A percentile compares a stretch with the other conserved stretches of the same genome.
Evolutionary conservation across 2,888 invertebrate genomes (phyloP).

Genomic region (Ochropleura plecta): DNA sequence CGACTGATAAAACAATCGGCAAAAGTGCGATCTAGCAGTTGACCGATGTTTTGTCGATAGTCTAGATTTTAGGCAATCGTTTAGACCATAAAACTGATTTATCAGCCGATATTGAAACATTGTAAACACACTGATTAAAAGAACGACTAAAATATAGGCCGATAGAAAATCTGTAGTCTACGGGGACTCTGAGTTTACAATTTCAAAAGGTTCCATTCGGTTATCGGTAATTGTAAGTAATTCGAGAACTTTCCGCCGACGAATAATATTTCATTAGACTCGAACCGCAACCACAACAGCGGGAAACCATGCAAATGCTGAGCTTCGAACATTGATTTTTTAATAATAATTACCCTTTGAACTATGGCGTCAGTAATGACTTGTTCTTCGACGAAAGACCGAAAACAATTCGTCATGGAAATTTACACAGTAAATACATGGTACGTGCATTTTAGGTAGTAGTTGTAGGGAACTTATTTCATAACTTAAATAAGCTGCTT

Average conservation of each 20-base stretch:
- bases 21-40: not conserved
- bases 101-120: not conserved
- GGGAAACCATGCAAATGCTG: slow-evolving; percentile 74
- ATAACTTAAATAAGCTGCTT: not conserved
- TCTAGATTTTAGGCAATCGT: not conserved
- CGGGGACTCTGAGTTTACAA: not conserved
- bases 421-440: not conserved
- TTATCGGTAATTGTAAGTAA: slow-evolving; percentile 65
- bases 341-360: slow-evolving; percentile 55
- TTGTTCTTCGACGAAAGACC: slow-evolving; percentile 11
- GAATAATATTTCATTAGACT: slow-evolving; percentile 76
- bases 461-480: not conserved
- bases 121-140: not conserved
- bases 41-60: not conserved
- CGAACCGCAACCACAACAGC: slow-evolving; percentile 74
- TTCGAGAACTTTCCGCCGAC: slow-evolving; percentile 69
- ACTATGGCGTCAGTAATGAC: slow-evolving; percentile 40
- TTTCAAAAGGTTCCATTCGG: slow-evolving; percentile 71
- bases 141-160: not conserved
- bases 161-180: not conserved
- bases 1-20: not conserved
- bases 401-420: not conserved
- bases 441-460: too few relatives aligned
- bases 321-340: slow-evolving; percentile 71
- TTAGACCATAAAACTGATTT: not conserved